These are phyloP conservation scores for Agrilus planipennis DNA, from an alignment of 1,140 invertebrate species.

Conservation along the genomic window DNA sequence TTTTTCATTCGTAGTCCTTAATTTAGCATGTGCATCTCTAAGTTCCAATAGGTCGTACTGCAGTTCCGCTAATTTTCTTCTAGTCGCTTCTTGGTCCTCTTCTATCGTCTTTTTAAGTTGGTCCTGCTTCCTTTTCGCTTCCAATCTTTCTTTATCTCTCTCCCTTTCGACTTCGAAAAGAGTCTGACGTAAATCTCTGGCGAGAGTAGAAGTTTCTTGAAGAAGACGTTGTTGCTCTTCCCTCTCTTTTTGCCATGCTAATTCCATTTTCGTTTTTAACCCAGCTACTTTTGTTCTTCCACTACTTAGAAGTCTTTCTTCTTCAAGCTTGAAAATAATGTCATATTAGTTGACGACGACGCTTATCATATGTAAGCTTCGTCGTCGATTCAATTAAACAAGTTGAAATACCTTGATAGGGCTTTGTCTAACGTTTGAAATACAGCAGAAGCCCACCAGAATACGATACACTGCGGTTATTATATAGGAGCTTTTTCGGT, in stretches of 20 bases:
- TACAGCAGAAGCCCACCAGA: no score
- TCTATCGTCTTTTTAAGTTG: constrained; percentile 73
- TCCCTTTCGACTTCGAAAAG: constrained; percentile 81
- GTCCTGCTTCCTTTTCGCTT: constrained; percentile 72
- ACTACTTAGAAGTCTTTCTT: constrained; percentile 64
- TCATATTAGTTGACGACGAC: no score
- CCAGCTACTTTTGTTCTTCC: constrained; percentile 76
- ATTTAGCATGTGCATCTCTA: constrained; percentile 79
- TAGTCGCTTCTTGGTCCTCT: constrained; percentile 80
- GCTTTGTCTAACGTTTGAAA: no score
- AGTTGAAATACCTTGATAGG: no score
- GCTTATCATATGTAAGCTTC: no score
- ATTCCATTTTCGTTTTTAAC: constrained; percentile 75
- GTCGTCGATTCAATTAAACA: no score
- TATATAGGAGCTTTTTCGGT: no score
- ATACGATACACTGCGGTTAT: no score
- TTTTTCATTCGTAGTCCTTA: constrained; percentile 86
- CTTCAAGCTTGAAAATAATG: constrained; percentile 62
- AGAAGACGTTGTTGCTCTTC: constrained; percentile 82
- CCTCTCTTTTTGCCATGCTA: constrained; percentile 92
- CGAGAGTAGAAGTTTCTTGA: constrained; percentile 82
- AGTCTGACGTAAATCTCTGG: constrained; percentile 76
- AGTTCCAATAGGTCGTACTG: constrained; percentile 81
- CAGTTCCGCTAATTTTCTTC: constrained; percentile 69
- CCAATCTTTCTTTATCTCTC: constrained; percentile 76